Evolutionary conservation across 2,113 vertebrate genomes (phyloP), one percentile per base, ranked within the genome.

Genomic region (Cepphus grylle): DNA sequence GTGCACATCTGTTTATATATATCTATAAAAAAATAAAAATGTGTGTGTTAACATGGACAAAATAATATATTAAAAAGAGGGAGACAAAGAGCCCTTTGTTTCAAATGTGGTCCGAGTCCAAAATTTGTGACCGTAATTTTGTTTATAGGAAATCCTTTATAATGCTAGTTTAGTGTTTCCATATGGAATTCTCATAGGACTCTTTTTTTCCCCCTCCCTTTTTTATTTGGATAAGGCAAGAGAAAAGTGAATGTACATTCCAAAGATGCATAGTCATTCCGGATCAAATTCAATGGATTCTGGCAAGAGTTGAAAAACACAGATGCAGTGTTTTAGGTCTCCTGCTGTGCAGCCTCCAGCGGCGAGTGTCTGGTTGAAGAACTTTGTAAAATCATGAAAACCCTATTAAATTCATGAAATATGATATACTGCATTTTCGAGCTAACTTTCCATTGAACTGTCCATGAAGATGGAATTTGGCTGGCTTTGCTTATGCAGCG

Each of bases 281-380:
- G 97, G 99, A 99, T 99, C 99, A 99, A 99, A 99, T 99, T 99
- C 99, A 99, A 98, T 98, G 98, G 98, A 98, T 99, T 98, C 98
- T 99, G 98, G 99, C 98, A 99, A 98, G 98, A 98, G 98, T 98
- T 98, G 98, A 98, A 98, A 98, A 99, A 47, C 98, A 98, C 98
- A 98, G 98, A 99, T 98, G 98, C 98, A 97, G 98, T 94, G 94
- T 97, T 98, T 98, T 97, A 97, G 97, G 97, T 98, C 98, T 98
- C 98, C 98, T 79, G 98, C 98, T 97, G 98, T 96, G 98, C 97
- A 94, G 97, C 97, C 98, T 98, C 98, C 98, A 99, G 98, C 98
- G 98, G 98, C 88, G 98, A 96, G 97, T 97, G 98, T 98, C 98
- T 99, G 98, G 98, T 98, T 96, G 96, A 98, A 97, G 97, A 98